A percentile compares a stretch with the other conserved stretches of the same genome.
Conservation (phyloP, 2,888 invertebrate species). For the Alsophila aescularia region DNA sequence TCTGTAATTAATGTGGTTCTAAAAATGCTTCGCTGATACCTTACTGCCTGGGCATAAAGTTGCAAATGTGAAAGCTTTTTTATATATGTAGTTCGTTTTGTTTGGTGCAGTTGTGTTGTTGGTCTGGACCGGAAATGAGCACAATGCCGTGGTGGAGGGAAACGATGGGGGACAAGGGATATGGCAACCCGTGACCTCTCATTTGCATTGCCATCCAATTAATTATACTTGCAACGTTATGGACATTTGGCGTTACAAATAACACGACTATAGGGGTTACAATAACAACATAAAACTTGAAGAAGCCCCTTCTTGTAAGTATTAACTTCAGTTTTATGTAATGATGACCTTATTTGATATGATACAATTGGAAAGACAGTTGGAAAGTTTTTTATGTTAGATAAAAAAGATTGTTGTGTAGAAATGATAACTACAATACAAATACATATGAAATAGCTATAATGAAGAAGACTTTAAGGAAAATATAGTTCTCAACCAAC, state of each 20-base stretch:
- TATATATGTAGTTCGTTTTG: conserved; percentile 3
- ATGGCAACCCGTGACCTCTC: conserved; percentile 52
- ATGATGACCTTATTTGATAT: conserved; percentile 20
- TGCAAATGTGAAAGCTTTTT: conserved; percentile 6
- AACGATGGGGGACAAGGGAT: conserved; percentile 51
- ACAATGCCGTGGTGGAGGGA: conserved; percentile 46
- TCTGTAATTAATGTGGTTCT: conserved; percentile 28
- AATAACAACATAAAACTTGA: conserved; percentile 3
- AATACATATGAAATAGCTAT: not conserved
- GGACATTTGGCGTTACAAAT: conserved; percentile 17
- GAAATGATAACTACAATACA: conserved; percentile 1
- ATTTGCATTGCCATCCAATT: conserved; percentile 43
- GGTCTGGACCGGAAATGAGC: conserved; percentile 47
- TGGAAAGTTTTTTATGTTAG: conserved; percentile 12
- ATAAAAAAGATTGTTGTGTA: conserved; percentile 6
- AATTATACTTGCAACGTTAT: conserved; percentile 42
- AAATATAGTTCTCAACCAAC: conserved; percentile 1
- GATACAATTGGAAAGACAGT: conserved; percentile 11
- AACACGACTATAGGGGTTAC: not conserved
- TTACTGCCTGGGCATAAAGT: conserved; percentile 16
- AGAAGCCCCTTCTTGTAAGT: not conserved
- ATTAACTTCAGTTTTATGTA: not conserved
- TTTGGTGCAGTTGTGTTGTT: conserved; percentile 19
- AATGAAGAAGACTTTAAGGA: conserved; percentile 1
- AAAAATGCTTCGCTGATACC: not conserved